A percentile compares a stretch with the other conserved stretches of the same genome.
These are phyloP conservation scores for Desmodus rotundus DNA, from an alignment of 2,113 vertebrate genomes.

Conservation along the genomic window DNA sequence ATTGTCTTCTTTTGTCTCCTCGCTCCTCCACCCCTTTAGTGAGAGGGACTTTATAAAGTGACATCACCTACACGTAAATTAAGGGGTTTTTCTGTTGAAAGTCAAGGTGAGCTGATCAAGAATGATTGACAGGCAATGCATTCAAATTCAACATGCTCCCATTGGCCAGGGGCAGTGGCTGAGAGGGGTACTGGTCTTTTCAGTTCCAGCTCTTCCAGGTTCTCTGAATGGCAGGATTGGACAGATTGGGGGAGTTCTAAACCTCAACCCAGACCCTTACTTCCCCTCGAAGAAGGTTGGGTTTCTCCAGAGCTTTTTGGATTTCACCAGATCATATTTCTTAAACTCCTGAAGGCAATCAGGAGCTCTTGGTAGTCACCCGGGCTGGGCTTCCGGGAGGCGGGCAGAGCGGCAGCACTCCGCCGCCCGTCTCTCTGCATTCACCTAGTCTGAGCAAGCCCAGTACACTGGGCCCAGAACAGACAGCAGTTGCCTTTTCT, in stretches of 20 bases:
- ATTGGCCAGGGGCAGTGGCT: not conserved
- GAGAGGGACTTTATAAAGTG: not conserved
- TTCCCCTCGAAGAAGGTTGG: not conserved
- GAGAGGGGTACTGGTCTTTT: not conserved
- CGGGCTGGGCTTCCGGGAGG: not conserved
- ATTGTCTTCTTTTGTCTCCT: not conserved
- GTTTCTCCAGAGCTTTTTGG: not conserved
- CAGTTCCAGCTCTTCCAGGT: too few species aligned
- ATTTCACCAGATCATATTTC: not conserved
- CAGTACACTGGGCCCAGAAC: not conserved
- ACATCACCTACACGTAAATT: not conserved
- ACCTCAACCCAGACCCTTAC: not conserved
- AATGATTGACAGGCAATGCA: not conserved
- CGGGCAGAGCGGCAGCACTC: not conserved
- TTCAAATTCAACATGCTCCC: not conserved
- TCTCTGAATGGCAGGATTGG: not conserved
- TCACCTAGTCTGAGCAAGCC: not conserved
- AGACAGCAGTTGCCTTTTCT: not conserved
- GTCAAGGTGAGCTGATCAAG: not conserved
- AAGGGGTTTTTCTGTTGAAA: not conserved
- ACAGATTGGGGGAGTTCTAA: not conserved
- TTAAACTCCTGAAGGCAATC: not conserved
- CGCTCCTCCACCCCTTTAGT: not conserved
- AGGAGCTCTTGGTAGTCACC: not conserved
- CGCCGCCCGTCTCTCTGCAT: not conserved